phyloP scores from a whole-genome alignment of 2,888 invertebrate genomes.

The Acrocera orbiculus region DNA sequence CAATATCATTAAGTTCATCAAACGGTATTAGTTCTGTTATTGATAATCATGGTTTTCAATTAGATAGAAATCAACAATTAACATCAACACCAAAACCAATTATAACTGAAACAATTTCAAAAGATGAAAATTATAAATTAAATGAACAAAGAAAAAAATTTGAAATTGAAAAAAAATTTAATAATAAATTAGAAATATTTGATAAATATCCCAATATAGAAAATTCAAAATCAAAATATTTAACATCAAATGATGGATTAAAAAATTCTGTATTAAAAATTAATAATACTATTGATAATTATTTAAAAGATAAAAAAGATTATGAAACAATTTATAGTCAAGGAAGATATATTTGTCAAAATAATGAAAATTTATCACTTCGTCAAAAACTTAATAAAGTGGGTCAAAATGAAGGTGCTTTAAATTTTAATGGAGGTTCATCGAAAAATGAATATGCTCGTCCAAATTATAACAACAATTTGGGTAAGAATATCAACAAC shows the following conservation, averaged over 20 bases:
- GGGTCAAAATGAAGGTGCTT: constrained; percentile 6
- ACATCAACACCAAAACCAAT: constrained; percentile 12
- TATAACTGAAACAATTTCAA: constrained; percentile 1
- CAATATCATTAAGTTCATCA: constrained; percentile 33
- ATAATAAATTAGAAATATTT: constrained; percentile 26
- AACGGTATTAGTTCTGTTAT: constrained; percentile 34
- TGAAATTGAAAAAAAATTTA: constrained; percentile 10
- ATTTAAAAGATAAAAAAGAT: constrained; percentile 30
- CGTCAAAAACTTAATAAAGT: no score
- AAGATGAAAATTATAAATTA: constrained; percentile 16
- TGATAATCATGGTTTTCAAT: constrained; percentile 44
- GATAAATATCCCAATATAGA: constrained; percentile 16
- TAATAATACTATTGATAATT: constrained; percentile 30
- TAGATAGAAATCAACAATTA: neutral
- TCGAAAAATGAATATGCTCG: constrained; percentile 29
- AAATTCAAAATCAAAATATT: constrained; percentile 1
- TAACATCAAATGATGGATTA: constrained; percentile 17
- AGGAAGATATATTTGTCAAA: no score
- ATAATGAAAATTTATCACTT: no score
- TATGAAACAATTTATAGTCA: constrained; percentile 29
- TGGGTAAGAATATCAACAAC: no score
- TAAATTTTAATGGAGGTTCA: no score
- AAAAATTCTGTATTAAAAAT: constrained; percentile 32
- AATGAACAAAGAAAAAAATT: constrained; percentile 22
- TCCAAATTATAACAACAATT: constrained; percentile 23